Conservation (phyloP, 2,113 vertebrate genomes). For the Noturus placidus region DNA sequence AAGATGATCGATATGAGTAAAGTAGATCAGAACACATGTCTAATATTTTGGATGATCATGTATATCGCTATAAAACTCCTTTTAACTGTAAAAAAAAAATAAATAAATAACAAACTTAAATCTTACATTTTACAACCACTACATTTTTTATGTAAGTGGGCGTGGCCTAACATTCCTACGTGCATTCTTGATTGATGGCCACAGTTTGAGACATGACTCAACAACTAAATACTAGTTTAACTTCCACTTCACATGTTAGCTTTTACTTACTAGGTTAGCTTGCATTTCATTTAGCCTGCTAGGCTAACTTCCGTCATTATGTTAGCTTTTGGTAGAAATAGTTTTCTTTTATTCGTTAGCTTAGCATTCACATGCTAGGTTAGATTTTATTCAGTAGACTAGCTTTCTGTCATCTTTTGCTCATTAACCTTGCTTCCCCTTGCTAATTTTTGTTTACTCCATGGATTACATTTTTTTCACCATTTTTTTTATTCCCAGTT, state of each 20-base stretch:
- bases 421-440: background rate
- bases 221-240: background rate
- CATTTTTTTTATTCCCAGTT: background rate
- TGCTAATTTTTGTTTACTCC: background rate
- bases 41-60: background rate
- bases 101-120: background rate
- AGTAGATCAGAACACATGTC: background rate
- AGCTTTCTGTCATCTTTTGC: background rate
- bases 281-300: background rate
- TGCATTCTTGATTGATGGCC: background rate
- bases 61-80: background rate
- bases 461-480: background rate
- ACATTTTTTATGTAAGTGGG: background rate
- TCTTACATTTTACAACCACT: no score
- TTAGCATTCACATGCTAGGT: background rate
- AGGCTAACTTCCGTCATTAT: background rate
- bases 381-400: background rate
- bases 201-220: background rate
- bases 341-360: background rate
- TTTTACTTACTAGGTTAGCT: background rate
- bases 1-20: background rate
- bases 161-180: background rate
- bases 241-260: background rate
- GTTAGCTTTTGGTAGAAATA: background rate
- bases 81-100: background rate